Base-by-base conservation (phyloP, 2,888 invertebrate species). In the Xanthia togata region DNA sequence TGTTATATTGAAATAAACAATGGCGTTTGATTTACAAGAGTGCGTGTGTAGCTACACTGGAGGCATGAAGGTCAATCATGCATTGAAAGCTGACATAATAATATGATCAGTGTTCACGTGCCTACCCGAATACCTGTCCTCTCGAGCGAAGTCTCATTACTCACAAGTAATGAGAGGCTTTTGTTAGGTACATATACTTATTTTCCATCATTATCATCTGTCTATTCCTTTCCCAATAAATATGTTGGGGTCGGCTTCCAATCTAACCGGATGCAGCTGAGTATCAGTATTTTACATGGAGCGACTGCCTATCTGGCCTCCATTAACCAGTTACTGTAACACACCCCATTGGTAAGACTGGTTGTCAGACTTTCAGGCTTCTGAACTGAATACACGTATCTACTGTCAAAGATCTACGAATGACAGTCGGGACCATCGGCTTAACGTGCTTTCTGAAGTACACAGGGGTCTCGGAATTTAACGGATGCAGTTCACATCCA, bases 1-100 rank as follows among this genome's bases (percentile, higher is more conserved):
- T 73, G 85, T 84, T 79, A 38, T 75, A 88, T 79, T 79, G 76
- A 81, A 78, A 84, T 67, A 70, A 79, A 84, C 78, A 82, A 84
- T 76, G 47, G 47, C 59, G 79, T 84, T 87, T 87, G 83, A 87
- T 86, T 78, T 84, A 59, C 74, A 76, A 70, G 60, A 77, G 73
- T 77, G 69, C 84, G 84, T 86, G 79, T 70, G 41, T 50, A 23
- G 11, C 6, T 70, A 68, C 50, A 55, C 50, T 67, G 57, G 73
- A 67, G 50, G 69, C 50, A 72, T 70, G 81, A 85, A 87, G 85
- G 86, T 79, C 80, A 71, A 60, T 20, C 68, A 67, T 81, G 81
- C 78, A 88, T 86, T 75, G 35, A 75, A 70, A 76, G 44, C 47
- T 75, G 76, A 73, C 63, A 74, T 68, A 60, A 57, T 80, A 69